A percentile compares a stretch with the other conserved stretches of the same genome.
phyloP scores from a whole-genome alignment of 2,797 vertebrate species.

The Smutsia gigantea region DNA sequence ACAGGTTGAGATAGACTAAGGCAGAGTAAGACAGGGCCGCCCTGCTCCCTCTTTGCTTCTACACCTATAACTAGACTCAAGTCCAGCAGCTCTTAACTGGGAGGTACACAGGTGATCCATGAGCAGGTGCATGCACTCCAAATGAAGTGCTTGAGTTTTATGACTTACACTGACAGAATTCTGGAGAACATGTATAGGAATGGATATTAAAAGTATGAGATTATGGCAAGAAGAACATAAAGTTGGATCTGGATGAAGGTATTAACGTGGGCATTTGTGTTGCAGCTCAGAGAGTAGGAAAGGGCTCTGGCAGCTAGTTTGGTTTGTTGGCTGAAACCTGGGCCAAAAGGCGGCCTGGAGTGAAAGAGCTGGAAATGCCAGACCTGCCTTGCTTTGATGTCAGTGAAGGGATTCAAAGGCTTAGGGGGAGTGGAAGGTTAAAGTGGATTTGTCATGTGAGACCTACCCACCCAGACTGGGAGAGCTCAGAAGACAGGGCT shows the following conservation, averaged over 20 bases:
- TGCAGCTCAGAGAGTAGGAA: accelerated
- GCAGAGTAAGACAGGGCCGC: too few relatives aligned
- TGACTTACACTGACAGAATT: background rate
- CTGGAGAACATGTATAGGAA: background rate
- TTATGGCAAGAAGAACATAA: background rate
- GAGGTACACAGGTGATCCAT: background rate
- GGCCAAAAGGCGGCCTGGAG: background rate
- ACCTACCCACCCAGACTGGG: too few relatives aligned
- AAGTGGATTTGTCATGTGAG: background rate
- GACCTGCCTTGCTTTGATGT: accelerated
- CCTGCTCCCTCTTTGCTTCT: background rate
- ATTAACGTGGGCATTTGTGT: accelerated
- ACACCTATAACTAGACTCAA: background rate
- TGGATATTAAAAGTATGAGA: background rate
- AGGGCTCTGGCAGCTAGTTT: too few relatives aligned
- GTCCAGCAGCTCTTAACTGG: background rate
- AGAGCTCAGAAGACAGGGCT: background rate
- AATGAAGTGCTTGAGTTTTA: background rate
- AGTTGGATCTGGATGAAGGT: background rate
- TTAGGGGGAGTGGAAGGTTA: too few relatives aligned
- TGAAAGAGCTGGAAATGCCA: background rate
- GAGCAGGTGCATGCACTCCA: background rate
- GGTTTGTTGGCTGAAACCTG: background rate
- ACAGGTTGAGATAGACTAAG: too few relatives aligned
- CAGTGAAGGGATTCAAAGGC: background rate